Evolutionary conservation across 2,888 invertebrate genomes (phyloP).

Genomic region (Volucella zonaria): DNA sequence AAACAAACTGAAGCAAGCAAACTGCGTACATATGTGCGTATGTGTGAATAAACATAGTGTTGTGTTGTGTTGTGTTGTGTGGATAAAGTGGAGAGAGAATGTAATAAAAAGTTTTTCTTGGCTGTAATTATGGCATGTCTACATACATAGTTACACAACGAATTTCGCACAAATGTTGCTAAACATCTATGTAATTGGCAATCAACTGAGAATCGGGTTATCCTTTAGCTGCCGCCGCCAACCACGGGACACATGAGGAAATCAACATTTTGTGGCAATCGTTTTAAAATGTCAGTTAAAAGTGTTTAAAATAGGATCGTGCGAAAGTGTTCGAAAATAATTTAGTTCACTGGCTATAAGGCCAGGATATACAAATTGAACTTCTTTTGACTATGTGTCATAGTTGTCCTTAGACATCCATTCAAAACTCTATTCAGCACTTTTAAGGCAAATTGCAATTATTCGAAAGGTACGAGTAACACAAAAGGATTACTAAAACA

Average conservation of each 20-base stretch:
- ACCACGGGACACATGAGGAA: no score
- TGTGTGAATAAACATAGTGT: no score
- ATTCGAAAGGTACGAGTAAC: constrained; percentile 54
- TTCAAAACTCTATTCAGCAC: constrained; percentile 22
- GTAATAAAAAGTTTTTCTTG: constrained; percentile 62
- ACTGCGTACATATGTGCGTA: constrained; percentile 6
- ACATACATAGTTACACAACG: constrained; percentile 14
- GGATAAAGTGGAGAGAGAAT: constrained; percentile 9
- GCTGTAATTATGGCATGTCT: constrained; percentile 51
- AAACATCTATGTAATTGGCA: constrained; percentile 24
- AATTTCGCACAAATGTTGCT: constrained; percentile 28
- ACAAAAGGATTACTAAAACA: constrained; percentile 33
- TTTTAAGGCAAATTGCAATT: constrained; percentile 64
- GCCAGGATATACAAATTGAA: not conserved
- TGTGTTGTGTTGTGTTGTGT: no score
- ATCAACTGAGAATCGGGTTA: not conserved
- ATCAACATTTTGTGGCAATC: no score
- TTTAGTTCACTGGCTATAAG: not conserved
- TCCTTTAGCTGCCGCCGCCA: not conserved
- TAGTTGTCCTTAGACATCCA: constrained; percentile 20
- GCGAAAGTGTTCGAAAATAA: not conserved
- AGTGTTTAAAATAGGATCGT: no score
- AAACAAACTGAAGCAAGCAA: constrained; percentile 50
- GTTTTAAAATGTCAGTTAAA: no score
- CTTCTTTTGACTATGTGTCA: not conserved